Conservation (phyloP, 2,797 vertebrate species). For the Fratercula arctica region DNA sequence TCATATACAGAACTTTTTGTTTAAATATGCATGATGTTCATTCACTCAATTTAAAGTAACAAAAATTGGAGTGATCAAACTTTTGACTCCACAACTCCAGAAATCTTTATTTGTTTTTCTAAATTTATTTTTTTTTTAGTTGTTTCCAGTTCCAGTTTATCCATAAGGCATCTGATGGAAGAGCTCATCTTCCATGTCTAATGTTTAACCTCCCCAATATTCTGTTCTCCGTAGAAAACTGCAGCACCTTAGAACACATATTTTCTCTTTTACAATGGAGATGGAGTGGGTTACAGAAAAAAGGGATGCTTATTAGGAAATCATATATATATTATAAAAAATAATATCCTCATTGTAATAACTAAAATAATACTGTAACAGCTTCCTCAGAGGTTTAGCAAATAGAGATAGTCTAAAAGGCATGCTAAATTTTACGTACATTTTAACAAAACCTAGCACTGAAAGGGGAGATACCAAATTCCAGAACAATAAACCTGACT, state of each 20-base stretch:
- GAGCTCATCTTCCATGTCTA: neutral
- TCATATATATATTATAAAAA: neutral
- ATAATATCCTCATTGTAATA: neutral
- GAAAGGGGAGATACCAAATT: neutral
- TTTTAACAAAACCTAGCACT: neutral
- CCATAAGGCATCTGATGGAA: neutral
- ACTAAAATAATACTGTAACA: neutral
- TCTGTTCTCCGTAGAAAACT: neutral
- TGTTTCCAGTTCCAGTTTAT: neutral
- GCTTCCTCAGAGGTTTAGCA: neutral
- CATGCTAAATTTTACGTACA: neutral
- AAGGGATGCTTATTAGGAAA: neutral
- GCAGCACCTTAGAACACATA: neutral
- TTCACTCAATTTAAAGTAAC: neutral
- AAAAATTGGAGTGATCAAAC: neutral
- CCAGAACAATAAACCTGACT: neutral
- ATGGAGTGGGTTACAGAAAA: neutral
- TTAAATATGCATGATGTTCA: neutral
- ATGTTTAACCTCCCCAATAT: neutral
- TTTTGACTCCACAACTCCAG: neutral
- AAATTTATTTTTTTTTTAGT: neutral
- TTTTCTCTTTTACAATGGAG: neutral
- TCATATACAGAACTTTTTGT: neutral
- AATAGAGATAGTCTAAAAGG: neutral
- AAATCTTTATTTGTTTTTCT: neutral